phyloP scores from a whole-genome alignment of 2,888 invertebrate species.

The Drosophila conformis region DNA sequence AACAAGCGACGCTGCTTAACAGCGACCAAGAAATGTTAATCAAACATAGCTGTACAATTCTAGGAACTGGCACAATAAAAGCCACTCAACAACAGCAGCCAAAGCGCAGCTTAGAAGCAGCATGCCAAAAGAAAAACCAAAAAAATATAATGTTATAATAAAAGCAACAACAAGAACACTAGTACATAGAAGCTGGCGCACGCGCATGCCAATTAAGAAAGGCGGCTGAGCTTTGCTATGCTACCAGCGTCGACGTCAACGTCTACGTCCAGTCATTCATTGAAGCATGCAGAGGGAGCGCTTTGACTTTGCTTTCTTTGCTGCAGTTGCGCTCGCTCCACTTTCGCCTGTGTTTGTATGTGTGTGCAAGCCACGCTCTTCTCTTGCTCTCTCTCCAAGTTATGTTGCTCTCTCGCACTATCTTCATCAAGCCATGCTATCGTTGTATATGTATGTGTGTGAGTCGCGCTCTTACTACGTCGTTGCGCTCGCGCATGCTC shows the following conservation, averaged over 20 bases:
- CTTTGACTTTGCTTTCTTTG: constrained; percentile 38
- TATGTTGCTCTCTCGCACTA: neutral
- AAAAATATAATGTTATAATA: constrained; percentile 25
- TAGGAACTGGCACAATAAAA: constrained; percentile 75
- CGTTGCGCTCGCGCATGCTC: constrained; percentile 47
- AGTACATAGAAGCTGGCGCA: constrained; percentile 62
- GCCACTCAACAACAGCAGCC: constrained; percentile 45
- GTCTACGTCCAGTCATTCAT: constrained; percentile 50
- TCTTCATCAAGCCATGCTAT: neutral
- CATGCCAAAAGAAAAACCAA: constrained; percentile 45
- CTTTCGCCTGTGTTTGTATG: constrained; percentile 49
- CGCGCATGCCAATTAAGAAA: constrained; percentile 73
- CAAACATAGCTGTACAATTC: constrained; percentile 78
- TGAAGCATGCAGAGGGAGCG: constrained; percentile 56
- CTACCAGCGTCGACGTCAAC: constrained; percentile 9
- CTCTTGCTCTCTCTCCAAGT: constrained; percentile 2
- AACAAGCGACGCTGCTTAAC: constrained; percentile 23
- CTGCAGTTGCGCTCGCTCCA: constrained; percentile 56
- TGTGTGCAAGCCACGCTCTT: constrained; percentile 44
- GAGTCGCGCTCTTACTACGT: constrained; percentile 24
- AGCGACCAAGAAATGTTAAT: constrained; percentile 67
- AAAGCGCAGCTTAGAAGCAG: constrained; percentile 50
- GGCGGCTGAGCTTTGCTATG: constrained; percentile 37
- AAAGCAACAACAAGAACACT: constrained; percentile 48
- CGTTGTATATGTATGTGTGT: constrained; percentile 4